phyloP scores from a whole-genome alignment of 37 sponge, comb jelly and placozoan species.

The Lycopodina hypogea region DNA sequence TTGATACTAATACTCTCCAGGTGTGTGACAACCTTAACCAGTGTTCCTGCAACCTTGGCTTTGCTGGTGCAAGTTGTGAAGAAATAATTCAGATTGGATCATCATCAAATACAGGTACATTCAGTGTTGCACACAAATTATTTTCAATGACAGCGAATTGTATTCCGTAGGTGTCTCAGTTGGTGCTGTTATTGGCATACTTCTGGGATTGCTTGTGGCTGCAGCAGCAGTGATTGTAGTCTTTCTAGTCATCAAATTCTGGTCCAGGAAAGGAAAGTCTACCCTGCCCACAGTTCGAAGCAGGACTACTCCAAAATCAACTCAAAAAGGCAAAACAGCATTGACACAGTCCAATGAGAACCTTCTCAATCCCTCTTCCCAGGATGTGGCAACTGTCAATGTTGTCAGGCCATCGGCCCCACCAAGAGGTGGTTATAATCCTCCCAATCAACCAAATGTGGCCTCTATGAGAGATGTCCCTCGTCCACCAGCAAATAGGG shows the following conservation, averaged over 20 bases:
- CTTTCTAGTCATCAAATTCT: background rate
- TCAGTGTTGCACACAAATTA: no score
- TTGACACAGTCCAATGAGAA: background rate
- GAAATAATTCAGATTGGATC: no score
- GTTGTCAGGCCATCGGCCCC: background rate
- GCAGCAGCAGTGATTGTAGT: slow-evolving; percentile 13
- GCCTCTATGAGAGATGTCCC: background rate
- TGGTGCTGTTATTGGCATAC: slow-evolving; percentile 22
- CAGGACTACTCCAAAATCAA: background rate
- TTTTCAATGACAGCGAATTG: no score
- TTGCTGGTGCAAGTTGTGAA: slow-evolving; percentile 28
- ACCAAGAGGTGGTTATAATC: background rate
- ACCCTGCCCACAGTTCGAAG: background rate
- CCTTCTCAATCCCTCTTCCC: background rate
- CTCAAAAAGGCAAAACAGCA: background rate
- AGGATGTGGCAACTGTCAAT: background rate
- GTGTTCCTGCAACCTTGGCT: slow-evolving; percentile 57
- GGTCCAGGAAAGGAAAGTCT: background rate
- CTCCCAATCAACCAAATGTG: background rate
- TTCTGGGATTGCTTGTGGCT: slow-evolving; percentile 14
- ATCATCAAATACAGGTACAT: no score
- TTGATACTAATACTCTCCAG: slow-evolving; percentile 2
- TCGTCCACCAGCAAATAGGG: background rate
- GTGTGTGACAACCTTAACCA: slow-evolving; percentile 48
- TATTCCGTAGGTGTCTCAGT: slow-evolving; percentile 4